Evolutionary conservation across 2,888 invertebrate species (phyloP).

Genomic region (Vanessa cardui): DNA sequence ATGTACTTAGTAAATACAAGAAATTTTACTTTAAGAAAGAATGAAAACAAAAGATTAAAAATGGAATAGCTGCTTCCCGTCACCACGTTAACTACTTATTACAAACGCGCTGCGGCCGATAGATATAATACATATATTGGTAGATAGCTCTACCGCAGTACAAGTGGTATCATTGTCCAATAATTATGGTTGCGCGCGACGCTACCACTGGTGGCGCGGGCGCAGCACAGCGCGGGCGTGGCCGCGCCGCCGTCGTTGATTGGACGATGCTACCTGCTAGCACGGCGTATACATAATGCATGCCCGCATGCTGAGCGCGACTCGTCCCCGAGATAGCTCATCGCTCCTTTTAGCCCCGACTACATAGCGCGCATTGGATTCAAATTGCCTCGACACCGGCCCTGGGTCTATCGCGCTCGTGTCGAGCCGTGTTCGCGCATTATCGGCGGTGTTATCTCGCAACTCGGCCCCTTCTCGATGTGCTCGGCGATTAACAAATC

Average conservation of each 20-base stretch:
- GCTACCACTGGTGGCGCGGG: constrained; percentile 5
- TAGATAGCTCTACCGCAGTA: constrained; percentile 25
- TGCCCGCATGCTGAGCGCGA: constrained; percentile 33
- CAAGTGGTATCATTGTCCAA: constrained; percentile 36
- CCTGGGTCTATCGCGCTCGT: constrained; percentile 1
- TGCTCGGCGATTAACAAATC: constrained; percentile 15
- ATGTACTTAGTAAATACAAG: constrained; percentile 1
- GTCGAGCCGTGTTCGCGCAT: constrained; percentile 14
- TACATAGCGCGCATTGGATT: constrained; percentile 16
- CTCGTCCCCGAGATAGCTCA: constrained; percentile 42
- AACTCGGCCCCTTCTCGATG: constrained; percentile 17
- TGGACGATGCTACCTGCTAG: constrained; percentile 41
- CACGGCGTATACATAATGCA: constrained; percentile 34
- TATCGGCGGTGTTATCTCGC: constrained; percentile 14
- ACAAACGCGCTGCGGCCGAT: constrained; percentile 14
- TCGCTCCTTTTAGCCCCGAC: constrained; percentile 18
- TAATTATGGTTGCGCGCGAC: constrained; percentile 21
- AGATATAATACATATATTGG: constrained; percentile 26
- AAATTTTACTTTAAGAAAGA: constrained; percentile 1
- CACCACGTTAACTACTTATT: constrained; percentile 18
- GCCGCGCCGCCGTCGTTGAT: constrained; percentile 41
- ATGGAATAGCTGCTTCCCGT: constrained; percentile 11
- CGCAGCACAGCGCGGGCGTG: constrained; percentile 37
- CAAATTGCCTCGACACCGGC: constrained; percentile 25
- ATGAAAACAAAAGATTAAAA: background rate